Percentiles rank a stretch among this genome's conserved stretches.
Conservation (phyloP, 2,888 invertebrate species). For the Cordilura impudica region DNA sequence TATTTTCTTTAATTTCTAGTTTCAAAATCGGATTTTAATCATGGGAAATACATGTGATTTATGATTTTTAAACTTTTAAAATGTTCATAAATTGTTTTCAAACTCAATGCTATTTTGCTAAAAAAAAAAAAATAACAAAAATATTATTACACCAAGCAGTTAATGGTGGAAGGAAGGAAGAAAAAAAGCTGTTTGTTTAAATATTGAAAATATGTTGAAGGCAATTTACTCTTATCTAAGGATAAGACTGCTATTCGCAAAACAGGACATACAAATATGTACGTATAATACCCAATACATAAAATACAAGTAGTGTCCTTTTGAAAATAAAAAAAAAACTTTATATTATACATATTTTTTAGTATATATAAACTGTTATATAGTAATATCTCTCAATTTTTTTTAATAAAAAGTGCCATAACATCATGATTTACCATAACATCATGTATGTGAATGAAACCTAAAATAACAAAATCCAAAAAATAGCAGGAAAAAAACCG, state of each 20-base stretch:
- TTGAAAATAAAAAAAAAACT: slow-evolving; percentile 10
- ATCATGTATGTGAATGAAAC: slow-evolving; percentile 10
- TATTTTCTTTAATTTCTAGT: too few relatives aligned
- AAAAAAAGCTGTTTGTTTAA: slow-evolving; percentile 24
- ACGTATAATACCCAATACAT: slow-evolving; percentile 36
- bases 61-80: too few relatives aligned
- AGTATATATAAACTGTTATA: slow-evolving; percentile 35
- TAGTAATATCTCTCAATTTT: slow-evolving; percentile 36
- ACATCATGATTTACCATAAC: slow-evolving; percentile 33
- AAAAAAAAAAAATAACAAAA: background rate
- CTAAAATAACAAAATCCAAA: background rate
- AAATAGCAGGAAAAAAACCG: slow-evolving; percentile 21
- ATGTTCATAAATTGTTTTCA: too few relatives aligned
- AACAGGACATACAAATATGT: slow-evolving; percentile 19
- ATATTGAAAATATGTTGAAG: slow-evolving; percentile 38
- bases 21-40: too few relatives aligned
- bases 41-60: too few relatives aligned
- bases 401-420: slow-evolving; percentile 24
- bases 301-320: slow-evolving; percentile 33
- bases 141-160: background rate
- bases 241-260: background rate
- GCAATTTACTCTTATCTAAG: background rate
- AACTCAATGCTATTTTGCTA: too few relatives aligned
- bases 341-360: slow-evolving; percentile 35
- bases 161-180: background rate